Evolutionary conservation across 2,113 vertebrate species (phyloP), one percentile per base, ranked within the genome.

Genomic region (Tychaedon coryphoeus): DNA sequence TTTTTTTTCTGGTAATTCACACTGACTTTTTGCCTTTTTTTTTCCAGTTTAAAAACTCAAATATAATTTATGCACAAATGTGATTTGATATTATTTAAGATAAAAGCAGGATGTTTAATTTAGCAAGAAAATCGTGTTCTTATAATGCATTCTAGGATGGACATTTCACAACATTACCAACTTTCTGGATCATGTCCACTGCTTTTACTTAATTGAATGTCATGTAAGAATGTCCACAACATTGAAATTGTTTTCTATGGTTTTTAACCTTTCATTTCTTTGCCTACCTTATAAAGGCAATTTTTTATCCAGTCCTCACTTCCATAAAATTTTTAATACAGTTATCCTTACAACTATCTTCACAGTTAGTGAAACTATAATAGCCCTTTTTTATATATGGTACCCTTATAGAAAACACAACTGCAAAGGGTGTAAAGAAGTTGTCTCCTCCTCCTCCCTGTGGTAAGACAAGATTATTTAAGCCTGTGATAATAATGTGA

Each of bases 211-310:
- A 88, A 77, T 88, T 86, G 22, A 31, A 48, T 77, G 64, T 81
- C 64, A 91, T 66, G 79, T 90, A 66, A 73, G 19, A 57, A 57
- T 36, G 64, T 86, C 53, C 15, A 38, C 72, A 86, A 28, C 79
- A 85, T 29, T 88, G 71, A 90, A 76, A 83, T 72, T 72, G 12
- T 82, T 94, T 45, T 86, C 20, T n/a, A 4, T 87, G 19, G 19
- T 57, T 86, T 90, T 82, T 88, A 76, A 25, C 47, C 18, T 85
- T 96, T 93, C 36, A 84, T 92, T 96, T 92, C 26, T 76, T 77
- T 60, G 48, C 53, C 31, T 60, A 15, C 26, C 19, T 87, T 71
- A 83, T 45, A 73, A 92, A 83, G 43, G 38, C 48, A 80, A 34
- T 93, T 93, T 93, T 70, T 88, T 78, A 51, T 56, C 38, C 66